Percentiles rank a stretch among this genome's conserved stretches.
Evolutionary conservation across 1,140 invertebrate genomes (phyloP).

Genomic region (Eulimnadia texana): DNA sequence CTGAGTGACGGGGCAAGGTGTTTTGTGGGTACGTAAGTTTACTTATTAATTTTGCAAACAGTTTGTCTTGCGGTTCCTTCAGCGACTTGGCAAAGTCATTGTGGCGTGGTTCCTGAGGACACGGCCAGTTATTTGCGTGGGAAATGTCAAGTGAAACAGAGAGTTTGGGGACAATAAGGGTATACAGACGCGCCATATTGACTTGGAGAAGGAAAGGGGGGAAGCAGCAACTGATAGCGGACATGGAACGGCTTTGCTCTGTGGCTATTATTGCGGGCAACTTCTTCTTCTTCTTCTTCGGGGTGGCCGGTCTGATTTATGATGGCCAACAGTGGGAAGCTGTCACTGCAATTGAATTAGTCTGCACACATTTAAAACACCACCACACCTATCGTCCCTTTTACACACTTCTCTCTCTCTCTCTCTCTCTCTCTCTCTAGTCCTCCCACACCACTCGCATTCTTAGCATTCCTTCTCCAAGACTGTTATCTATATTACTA

Average conservation of each 20-base stretch:
- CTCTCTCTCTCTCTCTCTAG: neutral
- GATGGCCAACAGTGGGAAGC: constrained; percentile 13
- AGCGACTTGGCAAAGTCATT: too few species aligned
- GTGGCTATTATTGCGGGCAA: neutral
- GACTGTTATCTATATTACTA: too few species aligned
- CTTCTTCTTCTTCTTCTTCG: neutral
- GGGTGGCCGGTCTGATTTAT: constrained; percentile 12
- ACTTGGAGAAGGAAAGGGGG: neutral
- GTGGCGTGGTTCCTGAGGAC: too few species aligned
- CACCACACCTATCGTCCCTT: too few species aligned
- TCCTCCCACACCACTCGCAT: neutral
- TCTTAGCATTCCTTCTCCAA: neutral
- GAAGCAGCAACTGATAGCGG: neutral
- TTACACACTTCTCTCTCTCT: too few species aligned
- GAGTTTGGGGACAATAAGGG: too few species aligned
- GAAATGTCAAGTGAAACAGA: too few species aligned
- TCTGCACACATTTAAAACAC: neutral
- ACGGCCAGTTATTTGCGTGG: too few species aligned
- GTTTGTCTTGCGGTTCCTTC: too few species aligned
- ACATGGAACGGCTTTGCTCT: neutral
- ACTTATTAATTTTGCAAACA: too few species aligned
- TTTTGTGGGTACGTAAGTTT: too few species aligned
- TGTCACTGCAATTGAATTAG: neutral
- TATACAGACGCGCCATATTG: neutral
- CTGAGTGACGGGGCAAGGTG: too few species aligned